These are phyloP conservation scores for Cataglyphis albicans DNA, from an alignment of 2,888 invertebrate genomes.

Conservation along the genomic window DNA sequence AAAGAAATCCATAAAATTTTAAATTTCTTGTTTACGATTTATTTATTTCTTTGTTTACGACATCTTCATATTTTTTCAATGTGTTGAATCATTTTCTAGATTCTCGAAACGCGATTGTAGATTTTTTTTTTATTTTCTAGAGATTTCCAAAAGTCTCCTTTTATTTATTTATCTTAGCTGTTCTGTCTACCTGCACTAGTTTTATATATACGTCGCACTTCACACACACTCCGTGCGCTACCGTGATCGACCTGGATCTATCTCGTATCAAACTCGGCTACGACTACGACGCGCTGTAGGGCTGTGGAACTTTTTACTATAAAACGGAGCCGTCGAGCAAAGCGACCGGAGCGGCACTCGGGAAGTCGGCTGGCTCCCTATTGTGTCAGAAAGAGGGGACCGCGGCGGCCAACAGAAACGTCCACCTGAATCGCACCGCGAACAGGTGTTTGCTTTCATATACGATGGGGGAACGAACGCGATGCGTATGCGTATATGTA, in stretches of 20 bases:
- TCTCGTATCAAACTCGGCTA: conserved; percentile 30
- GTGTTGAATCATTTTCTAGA: neutral
- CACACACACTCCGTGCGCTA: neutral
- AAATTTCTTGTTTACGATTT: neutral
- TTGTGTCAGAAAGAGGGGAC: conserved; percentile 70
- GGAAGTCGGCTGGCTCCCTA: conserved; percentile 72
- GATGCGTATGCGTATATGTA: conserved; percentile 25
- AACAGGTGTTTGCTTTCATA: conserved; percentile 76
- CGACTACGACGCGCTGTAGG: conserved; percentile 45
- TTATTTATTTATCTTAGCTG: neutral
- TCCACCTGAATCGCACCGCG: conserved; percentile 65
- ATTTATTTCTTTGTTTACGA: neutral
- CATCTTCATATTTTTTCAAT: neutral
- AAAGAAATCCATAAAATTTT: conserved; percentile 1
- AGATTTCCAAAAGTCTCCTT: neutral
- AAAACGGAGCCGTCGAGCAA: conserved; percentile 67
- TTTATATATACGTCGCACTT: neutral
- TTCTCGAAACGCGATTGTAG: neutral
- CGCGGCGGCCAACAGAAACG: conserved; percentile 67
- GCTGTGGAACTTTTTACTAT: conserved; percentile 62
- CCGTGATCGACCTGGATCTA: conserved; percentile 38
- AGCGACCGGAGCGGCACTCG: conserved; percentile 66
- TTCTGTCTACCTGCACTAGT: neutral
- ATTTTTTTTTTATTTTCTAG: neutral
- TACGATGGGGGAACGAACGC: conserved; percentile 57